Conservation (phyloP, 2,113 vertebrate genomes). For the Dicrurus megarhynchus region DNA sequence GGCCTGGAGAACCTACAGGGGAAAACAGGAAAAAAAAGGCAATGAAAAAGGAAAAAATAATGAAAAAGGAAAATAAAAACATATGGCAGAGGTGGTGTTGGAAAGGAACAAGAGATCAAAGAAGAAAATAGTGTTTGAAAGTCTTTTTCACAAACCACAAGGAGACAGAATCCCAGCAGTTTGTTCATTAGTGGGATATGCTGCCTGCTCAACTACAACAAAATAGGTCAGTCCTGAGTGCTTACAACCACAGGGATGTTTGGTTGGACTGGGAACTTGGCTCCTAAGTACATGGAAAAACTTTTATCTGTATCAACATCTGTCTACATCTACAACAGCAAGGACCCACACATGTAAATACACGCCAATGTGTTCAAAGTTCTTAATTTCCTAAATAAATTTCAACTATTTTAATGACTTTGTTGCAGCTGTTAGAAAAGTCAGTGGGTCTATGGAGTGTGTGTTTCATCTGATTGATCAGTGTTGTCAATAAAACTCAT, state of each 20-base stretch:
- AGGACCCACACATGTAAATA: background rate
- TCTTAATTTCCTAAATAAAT: background rate
- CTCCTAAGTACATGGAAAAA: background rate
- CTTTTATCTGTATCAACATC: fast-evolving
- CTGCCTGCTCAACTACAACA: background rate
- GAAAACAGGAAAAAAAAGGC: background rate
- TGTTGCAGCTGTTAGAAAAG: background rate
- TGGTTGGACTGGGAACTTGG: background rate
- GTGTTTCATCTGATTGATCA: background rate
- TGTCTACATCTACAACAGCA: fast-evolving
- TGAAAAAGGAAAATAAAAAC: background rate
- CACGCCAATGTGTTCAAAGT: fast-evolving
- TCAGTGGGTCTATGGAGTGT: background rate
- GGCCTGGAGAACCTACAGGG: background rate
- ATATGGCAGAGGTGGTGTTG: background rate
- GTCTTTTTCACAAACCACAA: background rate
- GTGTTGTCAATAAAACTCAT: background rate
- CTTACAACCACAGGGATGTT: background rate
- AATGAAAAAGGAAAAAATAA: background rate
- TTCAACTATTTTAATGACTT: background rate
- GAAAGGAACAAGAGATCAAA: background rate
- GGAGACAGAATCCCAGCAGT: background rate
- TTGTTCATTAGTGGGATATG: background rate
- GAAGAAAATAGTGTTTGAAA: background rate
- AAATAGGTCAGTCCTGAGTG: background rate